Conservation (phyloP, 2,797 vertebrate species). For the Falco biarmicus region DNA sequence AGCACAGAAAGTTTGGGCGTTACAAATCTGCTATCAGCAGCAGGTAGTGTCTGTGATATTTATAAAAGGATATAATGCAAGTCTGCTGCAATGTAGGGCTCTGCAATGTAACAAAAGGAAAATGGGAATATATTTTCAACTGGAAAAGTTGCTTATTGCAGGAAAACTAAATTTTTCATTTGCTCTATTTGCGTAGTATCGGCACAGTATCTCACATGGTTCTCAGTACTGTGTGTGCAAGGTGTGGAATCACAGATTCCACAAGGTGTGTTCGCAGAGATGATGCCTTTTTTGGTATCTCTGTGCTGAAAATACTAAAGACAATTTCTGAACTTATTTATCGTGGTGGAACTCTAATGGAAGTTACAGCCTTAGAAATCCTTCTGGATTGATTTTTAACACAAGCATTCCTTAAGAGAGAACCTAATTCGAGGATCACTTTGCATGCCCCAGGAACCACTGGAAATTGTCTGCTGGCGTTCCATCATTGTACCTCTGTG, state of each 20-base stretch:
- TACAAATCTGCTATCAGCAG: background rate
- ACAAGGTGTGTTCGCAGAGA: accelerated
- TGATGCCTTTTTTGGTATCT: background rate
- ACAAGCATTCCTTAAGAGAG: background rate
- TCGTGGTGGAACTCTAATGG: background rate
- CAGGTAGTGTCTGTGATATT: background rate
- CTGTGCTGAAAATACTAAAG: background rate
- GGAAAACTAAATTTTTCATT: background rate
- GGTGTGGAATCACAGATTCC: accelerated
- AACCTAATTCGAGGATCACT: background rate
- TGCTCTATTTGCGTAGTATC: background rate
- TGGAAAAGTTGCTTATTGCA: background rate
- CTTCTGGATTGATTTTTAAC: background rate
- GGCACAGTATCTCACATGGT: background rate
- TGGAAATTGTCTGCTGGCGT: background rate
- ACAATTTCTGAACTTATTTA: background rate
- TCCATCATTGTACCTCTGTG: background rate
- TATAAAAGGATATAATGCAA: background rate
- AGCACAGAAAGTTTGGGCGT: background rate
- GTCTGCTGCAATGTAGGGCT: background rate
- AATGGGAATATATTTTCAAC: background rate
- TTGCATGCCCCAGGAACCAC: background rate
- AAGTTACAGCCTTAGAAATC: background rate
- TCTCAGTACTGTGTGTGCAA: background rate
- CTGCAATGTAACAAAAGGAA: background rate